Evolutionary conservation across 2,797 vertebrate species (phyloP).

Genomic region (Mus caroli): DNA sequence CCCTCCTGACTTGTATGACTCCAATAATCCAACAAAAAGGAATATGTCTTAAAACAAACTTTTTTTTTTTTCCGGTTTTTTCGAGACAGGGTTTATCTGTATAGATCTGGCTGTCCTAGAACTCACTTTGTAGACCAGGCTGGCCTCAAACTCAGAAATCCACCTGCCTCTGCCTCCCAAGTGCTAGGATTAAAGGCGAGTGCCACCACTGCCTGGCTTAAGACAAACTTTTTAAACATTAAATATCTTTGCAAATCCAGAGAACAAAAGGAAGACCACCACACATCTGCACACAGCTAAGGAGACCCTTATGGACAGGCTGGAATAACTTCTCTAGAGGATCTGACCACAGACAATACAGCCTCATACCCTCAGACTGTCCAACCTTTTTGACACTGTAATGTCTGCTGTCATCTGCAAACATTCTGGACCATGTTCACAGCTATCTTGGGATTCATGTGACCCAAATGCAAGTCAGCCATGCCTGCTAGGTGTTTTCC

Average conservation of each 20-base stretch:
- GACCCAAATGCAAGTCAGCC: not conserved
- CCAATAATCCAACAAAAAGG: constrained; percentile 22
- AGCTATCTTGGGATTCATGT: not conserved
- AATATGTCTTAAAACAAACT: constrained; percentile 39
- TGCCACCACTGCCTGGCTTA: not conserved
- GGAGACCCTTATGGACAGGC: not conserved
- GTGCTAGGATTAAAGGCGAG: too few relatives aligned
- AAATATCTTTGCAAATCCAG: not conserved
- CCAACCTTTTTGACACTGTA: not conserved
- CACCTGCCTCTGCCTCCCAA: too few relatives aligned
- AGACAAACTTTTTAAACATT: constrained; percentile 44
- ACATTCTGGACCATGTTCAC: not conserved
- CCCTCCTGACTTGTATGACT: constrained; percentile 26
- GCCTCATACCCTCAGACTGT: not conserved
- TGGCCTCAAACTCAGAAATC: too few relatives aligned
- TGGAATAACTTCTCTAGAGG: not conserved
- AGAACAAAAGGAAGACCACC: not conserved
- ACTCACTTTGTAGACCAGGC: too few relatives aligned
- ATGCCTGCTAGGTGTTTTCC: not conserved
- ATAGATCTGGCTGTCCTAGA: too few relatives aligned
- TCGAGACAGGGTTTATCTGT: too few relatives aligned
- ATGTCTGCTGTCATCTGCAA: not conserved
- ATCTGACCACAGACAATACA: not conserved
- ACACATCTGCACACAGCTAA: not conserved
- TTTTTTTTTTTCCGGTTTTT: not conserved